Base-by-base conservation (phyloP, 2,888 invertebrate species). In the Allolobophora icterica region DNA sequence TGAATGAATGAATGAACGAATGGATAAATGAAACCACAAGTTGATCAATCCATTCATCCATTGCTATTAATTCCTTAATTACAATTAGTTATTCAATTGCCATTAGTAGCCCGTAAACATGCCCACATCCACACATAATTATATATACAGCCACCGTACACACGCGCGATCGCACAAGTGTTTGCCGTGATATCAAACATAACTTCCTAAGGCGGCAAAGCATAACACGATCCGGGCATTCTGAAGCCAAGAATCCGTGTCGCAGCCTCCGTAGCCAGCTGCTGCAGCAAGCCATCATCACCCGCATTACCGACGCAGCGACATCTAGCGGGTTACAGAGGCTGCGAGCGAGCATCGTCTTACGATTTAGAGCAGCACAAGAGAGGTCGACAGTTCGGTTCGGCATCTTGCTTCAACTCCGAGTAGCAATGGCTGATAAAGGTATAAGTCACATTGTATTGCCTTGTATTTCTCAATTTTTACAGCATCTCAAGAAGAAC, bases 321-420 rank as follows among this genome's bases (percentile, higher is more conserved):
- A 71, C 71, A n/a, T 71, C 71, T n/a, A n/a, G 30, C 71, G n/a
- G n/a, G 71, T 71, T 71, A n/a, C 71, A 71, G 71, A 71, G 71
- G n/a, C 71, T n/a, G 71, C 71, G 71, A n/a, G n/a, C 30, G 71
- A 71, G 71, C 71, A 71, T 71, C n/a, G n/a, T 8, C 71, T 71
- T 71, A 30, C 24, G 58, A 6, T 24, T 45, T 19, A 45, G 17
- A 45, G 45, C 45, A 17, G 19, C 19, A 45, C 45, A 19, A 24
- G 71, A n/a, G 71, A 71, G n/a, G 71, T 71, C 71, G 71, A 71
- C 71, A 71, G 30, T n/a, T 71, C n/a, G 71, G n/a, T 8, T 30
- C 30, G 5, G 71, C 71, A 30, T n/a, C 71, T 71, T 71, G 71
- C 8, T 8, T 71, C 52, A 52, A 24, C 24, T 52, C 52, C 71